Percentiles rank a stretch among this genome's conserved stretches.
These are phyloP conservation scores for Rhabdomys pumilio DNA, from an alignment of 2,797 vertebrate species.

Conservation along the genomic window DNA sequence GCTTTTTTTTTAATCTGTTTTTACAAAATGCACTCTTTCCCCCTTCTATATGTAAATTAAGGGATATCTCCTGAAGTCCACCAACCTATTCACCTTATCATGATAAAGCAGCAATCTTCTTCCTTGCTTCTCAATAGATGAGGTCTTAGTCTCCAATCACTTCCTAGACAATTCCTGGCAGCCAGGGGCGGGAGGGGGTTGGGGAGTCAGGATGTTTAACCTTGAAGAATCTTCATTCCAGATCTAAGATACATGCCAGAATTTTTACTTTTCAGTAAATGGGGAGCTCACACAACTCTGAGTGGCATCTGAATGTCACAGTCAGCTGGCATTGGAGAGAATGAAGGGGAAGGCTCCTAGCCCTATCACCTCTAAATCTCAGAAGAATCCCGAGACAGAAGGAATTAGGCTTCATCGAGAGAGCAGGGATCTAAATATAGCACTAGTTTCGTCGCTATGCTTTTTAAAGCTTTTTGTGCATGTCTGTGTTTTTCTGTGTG, in stretches of 20 bases:
- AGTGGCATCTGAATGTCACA: background rate
- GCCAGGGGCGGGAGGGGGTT: background rate
- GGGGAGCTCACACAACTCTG: background rate
- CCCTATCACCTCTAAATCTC: background rate
- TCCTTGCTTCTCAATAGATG: background rate
- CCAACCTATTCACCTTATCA: background rate
- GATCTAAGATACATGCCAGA: constrained; percentile 33
- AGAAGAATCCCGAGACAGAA: constrained; percentile 44
- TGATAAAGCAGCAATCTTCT: background rate
- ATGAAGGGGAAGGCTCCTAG: background rate
- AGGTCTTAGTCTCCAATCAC: background rate
- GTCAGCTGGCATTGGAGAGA: background rate
- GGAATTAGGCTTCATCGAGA: constrained; percentile 37
- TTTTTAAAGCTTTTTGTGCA: background rate
- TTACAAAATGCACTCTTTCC: constrained; percentile 2
- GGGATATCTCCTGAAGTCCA: background rate
- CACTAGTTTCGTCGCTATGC: background rate
- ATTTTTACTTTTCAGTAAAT: constrained; percentile 28
- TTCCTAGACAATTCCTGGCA: constrained; percentile 6
- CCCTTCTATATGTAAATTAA: background rate
- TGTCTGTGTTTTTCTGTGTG: background rate
- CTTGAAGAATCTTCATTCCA: constrained; percentile 56
- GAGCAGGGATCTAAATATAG: constrained; percentile 64
- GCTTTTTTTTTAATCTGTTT: background rate
- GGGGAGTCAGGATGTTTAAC: constrained; percentile 47